phyloP scores from a whole-genome alignment of 2,888 invertebrate species.

The Pyralis farinalis region DNA sequence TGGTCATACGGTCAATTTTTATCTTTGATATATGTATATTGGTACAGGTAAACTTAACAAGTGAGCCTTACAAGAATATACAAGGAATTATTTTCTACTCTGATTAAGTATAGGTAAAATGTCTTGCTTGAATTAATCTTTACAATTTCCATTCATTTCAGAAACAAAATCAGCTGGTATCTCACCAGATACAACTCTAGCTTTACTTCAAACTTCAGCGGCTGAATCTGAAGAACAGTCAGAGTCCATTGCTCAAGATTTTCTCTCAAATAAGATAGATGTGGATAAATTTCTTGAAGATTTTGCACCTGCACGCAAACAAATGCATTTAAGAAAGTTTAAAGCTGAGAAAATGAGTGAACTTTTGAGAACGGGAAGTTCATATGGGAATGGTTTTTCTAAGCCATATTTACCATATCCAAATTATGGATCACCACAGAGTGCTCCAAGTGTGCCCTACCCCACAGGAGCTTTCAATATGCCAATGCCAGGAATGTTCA shows the following conservation, averaged over 20 bases:
- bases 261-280: conserved; percentile 86
- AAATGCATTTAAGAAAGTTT: conserved; percentile 86
- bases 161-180: conserved; percentile 88
- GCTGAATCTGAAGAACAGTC: conserved; percentile 97
- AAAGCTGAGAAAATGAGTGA: conserved; percentile 97
- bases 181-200: conserved; percentile 92
- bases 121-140: too few species aligned
- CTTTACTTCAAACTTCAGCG: conserved; percentile 93
- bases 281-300: conserved; percentile 93
- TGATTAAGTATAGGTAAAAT: too few species aligned
- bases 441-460: conserved; percentile 84
- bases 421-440: conserved; percentile 63
- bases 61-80: too few species aligned
- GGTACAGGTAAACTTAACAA: too few species aligned
- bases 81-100: too few species aligned
- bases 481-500: conserved; percentile 86
- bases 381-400: conserved; percentile 58
- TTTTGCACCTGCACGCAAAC: conserved; percentile 86
- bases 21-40: too few species aligned
- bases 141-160: too few species aligned
- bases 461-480: conserved; percentile 87
- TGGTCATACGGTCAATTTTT: too few species aligned
- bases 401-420: conserved; percentile 71
- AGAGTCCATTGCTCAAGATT: conserved; percentile 90
- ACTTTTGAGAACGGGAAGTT: conserved; percentile 72